Evolutionary conservation across 2,797 vertebrate genomes (phyloP).

Genomic region (Tamandua tetradactyla): DNA sequence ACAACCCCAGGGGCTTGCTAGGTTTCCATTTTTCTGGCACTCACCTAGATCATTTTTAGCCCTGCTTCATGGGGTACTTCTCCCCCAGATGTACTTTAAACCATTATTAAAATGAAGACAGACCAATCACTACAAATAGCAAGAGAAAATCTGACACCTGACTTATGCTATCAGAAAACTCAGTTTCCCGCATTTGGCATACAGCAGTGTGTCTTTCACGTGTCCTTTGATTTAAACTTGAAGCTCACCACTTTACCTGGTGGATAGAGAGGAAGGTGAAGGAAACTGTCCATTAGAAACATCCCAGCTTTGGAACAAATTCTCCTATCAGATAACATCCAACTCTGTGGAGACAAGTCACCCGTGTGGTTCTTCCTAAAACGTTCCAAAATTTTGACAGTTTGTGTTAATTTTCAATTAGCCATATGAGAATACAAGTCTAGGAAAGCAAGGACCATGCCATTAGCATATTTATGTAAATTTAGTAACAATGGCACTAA

Average conservation of each 20-base stretch:
- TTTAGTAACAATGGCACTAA: constrained; percentile 24
- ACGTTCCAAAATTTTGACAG: not conserved
- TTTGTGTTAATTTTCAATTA: not conserved
- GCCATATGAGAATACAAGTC: not conserved
- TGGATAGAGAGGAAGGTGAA: not conserved
- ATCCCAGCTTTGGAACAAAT: not conserved
- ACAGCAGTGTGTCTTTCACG: not conserved
- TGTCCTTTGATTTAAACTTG: not conserved
- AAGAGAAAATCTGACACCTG: not conserved
- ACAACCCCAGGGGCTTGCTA: not conserved
- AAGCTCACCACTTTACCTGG: not conserved
- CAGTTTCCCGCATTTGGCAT: not conserved
- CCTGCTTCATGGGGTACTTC: not conserved
- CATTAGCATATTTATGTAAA: constrained; percentile 17
- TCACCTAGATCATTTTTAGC: not conserved
- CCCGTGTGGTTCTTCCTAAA: not conserved
- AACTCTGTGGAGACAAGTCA: not conserved
- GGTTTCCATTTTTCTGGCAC: not conserved
- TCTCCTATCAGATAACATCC: not conserved
- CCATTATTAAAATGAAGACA: not conserved
- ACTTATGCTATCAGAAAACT: not conserved
- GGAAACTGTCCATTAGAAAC: not conserved
- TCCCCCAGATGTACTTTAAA: not conserved
- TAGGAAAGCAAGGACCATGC: not conserved
- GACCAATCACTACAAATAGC: not conserved